Conservation (phyloP, 2,888 invertebrate species). For the Nemotelus nigrinus region DNA sequence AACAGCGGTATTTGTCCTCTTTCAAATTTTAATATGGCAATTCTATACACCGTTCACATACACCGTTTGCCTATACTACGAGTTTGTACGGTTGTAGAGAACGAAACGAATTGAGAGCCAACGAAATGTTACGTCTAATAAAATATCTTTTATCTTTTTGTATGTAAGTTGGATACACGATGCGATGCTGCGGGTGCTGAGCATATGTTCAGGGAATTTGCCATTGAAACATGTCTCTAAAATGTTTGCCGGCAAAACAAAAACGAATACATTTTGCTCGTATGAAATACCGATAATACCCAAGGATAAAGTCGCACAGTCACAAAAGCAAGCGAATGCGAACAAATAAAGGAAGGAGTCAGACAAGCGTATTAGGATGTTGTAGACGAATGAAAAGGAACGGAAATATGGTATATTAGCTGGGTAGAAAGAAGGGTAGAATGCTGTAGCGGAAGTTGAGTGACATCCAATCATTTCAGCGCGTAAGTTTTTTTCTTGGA, state of each 20-base stretch:
- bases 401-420: not conserved
- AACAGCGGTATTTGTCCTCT: not conserved
- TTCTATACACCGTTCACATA: not conserved
- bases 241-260: constrained; percentile 2
- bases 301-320: not conserved
- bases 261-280: not conserved
- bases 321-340: not conserved
- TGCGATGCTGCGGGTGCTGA: not conserved
- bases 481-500: not conserved
- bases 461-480: not conserved
- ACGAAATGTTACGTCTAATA: constrained; percentile 6
- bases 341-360: not conserved
- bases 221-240: not conserved
- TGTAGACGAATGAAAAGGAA: not conserved
- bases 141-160: constrained; percentile 8
- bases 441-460: not conserved
- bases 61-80: not conserved
- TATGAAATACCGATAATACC: constrained; percentile 3
- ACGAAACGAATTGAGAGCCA: not conserved
- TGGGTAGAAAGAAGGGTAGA: not conserved
- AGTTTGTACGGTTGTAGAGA: not conserved
- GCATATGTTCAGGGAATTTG: not conserved
- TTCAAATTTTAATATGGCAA: not conserved
- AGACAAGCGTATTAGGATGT: not conserved
- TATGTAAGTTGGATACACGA: not conserved